Percentiles rank a stretch among this genome's conserved stretches.
phyloP scores from a whole-genome alignment of 2,113 vertebrate genomes.

The Brachyhypopomus gauderio region DNA sequence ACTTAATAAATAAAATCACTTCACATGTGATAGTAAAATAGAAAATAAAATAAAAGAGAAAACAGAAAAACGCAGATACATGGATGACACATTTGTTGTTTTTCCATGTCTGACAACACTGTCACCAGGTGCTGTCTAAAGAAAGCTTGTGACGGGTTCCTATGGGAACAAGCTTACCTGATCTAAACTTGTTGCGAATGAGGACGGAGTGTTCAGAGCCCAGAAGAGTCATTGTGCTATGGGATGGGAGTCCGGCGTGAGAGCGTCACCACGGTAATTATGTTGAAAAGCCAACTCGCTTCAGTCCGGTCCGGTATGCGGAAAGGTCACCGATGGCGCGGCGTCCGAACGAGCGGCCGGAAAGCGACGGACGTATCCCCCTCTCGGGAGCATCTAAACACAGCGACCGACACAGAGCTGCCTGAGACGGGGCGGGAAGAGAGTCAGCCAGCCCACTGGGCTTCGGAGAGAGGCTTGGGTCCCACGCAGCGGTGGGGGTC shows the following conservation, averaged over 20 bases:
- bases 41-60: too few relatives aligned
- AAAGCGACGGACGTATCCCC: conserved; percentile 2
- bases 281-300: conserved; percentile 60
- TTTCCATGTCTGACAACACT: too few relatives aligned
- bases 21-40: too few relatives aligned
- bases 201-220: conserved; percentile 96
- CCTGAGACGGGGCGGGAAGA: conserved; percentile 5
- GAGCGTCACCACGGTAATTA: conserved; percentile 46
- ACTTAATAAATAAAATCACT: too few relatives aligned
- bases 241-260: conserved; percentile 77
- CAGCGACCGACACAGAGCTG: conserved; percentile 59
- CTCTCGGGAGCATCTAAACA: conserved; percentile 29
- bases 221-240: conserved; percentile 93
- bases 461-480: conserved; percentile 75
- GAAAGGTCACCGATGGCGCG: conserved; percentile 19
- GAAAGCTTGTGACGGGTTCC: not conserved
- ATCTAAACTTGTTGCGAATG: conserved; percentile 99
- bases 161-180: conserved; percentile 83
- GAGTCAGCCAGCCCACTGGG: conserved; percentile 51
- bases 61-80: too few relatives aligned
- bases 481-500: conserved; percentile 80
- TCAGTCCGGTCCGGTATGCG: conserved; percentile 59
- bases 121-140: not conserved
- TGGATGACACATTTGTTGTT: too few relatives aligned
- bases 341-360: not conserved